phyloP scores from a whole-genome alignment of 2,113 vertebrate species.

The Alethe castanea region DNA sequence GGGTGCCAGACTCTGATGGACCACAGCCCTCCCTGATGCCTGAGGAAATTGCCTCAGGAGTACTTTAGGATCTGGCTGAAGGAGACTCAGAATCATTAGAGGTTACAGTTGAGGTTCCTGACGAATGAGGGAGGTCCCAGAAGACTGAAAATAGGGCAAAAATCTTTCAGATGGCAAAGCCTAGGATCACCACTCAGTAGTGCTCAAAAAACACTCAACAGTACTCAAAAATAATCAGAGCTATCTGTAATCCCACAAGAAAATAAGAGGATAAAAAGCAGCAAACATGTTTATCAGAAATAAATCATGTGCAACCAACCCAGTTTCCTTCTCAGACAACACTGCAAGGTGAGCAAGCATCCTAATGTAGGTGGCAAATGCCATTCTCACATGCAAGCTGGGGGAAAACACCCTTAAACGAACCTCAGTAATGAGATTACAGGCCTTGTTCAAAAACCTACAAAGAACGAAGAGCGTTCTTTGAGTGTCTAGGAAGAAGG shows the following conservation, averaged over 20 bases:
- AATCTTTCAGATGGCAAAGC: background rate
- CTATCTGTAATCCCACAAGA: background rate
- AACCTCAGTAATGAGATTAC: background rate
- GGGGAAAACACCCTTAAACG: background rate
- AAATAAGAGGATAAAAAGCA: background rate
- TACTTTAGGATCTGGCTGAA: background rate
- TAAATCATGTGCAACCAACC: background rate
- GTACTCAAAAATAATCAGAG: background rate
- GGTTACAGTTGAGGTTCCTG: background rate
- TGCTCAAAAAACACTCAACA: background rate
- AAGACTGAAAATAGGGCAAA: background rate
- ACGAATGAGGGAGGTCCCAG: background rate
- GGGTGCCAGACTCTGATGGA: background rate
- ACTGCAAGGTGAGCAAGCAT: background rate
- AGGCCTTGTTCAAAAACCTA: background rate
- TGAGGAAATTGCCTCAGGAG: background rate
- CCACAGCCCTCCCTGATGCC: background rate
- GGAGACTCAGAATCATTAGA: background rate
- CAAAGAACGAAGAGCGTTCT: background rate
- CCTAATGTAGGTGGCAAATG: fast-evolving
- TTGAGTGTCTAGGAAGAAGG: background rate
- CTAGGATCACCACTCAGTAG: background rate
- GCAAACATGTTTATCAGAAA: background rate
- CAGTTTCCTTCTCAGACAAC: background rate
- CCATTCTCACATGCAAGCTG: background rate